These are phyloP conservation scores for Boloria selene DNA, from an alignment of 2,888 invertebrate species.

Conservation along the genomic window DNA sequence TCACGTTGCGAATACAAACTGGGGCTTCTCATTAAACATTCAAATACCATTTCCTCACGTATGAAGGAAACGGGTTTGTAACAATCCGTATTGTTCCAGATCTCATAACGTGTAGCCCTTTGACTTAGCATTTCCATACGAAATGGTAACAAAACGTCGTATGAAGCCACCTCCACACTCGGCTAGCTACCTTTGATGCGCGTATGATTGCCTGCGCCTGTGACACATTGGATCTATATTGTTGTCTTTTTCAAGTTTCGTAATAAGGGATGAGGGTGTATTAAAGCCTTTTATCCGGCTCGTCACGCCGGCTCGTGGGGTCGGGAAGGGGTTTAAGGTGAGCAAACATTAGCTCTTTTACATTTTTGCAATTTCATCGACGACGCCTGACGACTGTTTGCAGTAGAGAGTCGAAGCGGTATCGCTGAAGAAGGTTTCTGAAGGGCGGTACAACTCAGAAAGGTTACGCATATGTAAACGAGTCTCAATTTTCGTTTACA, in stretches of 20 bases:
- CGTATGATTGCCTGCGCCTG: conserved; percentile 81
- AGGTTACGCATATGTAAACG: conserved; percentile 67
- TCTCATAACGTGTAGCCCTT: conserved; percentile 80
- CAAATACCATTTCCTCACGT: conserved; percentile 74
- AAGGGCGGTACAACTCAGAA: conserved; percentile 66
- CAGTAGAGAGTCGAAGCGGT: conserved; percentile 58
- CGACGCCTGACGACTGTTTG: conserved; percentile 75
- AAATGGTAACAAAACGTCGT: conserved; percentile 64
- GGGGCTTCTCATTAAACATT: conserved; percentile 75
- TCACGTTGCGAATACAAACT: conserved; percentile 58
- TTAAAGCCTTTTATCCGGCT: conserved; percentile 83
- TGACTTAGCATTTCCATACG: conserved; percentile 64
- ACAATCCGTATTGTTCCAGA: conserved; percentile 78
- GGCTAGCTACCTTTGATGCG: conserved; percentile 80
- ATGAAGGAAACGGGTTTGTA: conserved; percentile 78
- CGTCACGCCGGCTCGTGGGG: conserved; percentile 78
- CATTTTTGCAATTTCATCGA: conserved; percentile 82
- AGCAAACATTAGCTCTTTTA: conserved; percentile 82
- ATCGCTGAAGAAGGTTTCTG: conserved; percentile 49
- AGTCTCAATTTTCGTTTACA: conserved; percentile 49
- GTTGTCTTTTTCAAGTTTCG: conserved; percentile 83
- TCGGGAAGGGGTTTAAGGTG: conserved; percentile 82
- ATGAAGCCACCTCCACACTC: conserved; percentile 77
- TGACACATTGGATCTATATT: conserved; percentile 82
- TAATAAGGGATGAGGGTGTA: conserved; percentile 83